These are phyloP conservation scores for Lagopus muta DNA, from an alignment of 2,113 vertebrate species.

Conservation along the genomic window DNA sequence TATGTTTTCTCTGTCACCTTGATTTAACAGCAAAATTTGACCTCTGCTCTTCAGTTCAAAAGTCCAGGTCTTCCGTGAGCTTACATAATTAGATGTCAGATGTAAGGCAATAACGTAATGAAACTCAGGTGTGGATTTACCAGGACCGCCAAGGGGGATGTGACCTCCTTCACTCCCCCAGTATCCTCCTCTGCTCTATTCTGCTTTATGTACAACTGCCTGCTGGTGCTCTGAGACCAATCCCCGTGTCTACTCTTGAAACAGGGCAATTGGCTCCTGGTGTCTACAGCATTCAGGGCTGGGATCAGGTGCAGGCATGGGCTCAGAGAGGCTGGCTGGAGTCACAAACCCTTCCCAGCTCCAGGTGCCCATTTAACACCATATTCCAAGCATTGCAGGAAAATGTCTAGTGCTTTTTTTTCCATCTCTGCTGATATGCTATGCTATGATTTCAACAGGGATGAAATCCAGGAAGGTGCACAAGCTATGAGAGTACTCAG, in stretches of 20 bases:
- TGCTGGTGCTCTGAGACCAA: neutral
- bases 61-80: slow-evolving; percentile 36
- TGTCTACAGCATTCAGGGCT: neutral
- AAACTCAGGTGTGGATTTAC: slow-evolving; percentile 55
- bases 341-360: neutral
- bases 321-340: neutral
- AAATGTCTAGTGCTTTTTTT: neutral
- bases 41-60: slow-evolving; percentile 51
- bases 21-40: slow-evolving; percentile 54
- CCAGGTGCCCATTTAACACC: accelerated
- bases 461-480: neutral
- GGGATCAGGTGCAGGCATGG: neutral
- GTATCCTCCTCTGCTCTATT: neutral
- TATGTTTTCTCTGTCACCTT: slow-evolving; percentile 33
- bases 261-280: neutral
- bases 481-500: accelerated
- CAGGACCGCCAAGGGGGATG: neutral
- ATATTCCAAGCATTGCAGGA: neutral
- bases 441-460: neutral
- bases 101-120: neutral
- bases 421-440: neutral
- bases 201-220: neutral
- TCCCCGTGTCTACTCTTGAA: neutral
- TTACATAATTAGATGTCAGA: slow-evolving; percentile 48
- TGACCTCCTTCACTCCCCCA: neutral